Percentiles rank a stretch among this genome's conserved stretches.
These are phyloP conservation scores for Ladona fulva DNA, from an alignment of 1,140 invertebrate genomes.

Conservation along the genomic window DNA sequence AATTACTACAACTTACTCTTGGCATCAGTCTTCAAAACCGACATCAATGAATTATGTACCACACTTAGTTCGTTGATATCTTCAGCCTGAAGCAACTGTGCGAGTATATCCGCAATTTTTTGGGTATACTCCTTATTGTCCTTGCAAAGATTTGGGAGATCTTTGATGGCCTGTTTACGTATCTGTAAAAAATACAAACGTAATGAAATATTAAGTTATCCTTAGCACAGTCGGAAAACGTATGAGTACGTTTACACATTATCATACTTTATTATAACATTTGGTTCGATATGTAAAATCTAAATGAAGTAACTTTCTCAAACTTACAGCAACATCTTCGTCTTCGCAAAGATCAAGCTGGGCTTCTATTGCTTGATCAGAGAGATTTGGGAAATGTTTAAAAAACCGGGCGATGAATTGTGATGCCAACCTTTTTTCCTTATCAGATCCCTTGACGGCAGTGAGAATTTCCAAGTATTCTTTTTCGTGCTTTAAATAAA, in stretches of 20 bases:
- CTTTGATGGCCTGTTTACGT: constrained; percentile 90
- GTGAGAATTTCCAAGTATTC: constrained; percentile 81
- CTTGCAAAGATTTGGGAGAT: constrained; percentile 79
- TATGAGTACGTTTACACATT: too few species aligned
- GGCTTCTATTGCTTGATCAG: constrained; percentile 80
- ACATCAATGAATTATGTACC: constrained; percentile 61
- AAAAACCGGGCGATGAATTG: constrained; percentile 94
- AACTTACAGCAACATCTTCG: constrained; percentile 77
- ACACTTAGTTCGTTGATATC: constrained; percentile 69
- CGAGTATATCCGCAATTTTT: constrained; percentile 84
- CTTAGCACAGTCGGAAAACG: too few species aligned
- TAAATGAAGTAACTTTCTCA: not conserved
- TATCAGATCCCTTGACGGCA: constrained; percentile 72
- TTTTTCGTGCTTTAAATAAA: constrained; percentile 67
- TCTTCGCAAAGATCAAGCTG: constrained; percentile 93
- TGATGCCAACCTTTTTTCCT: constrained; percentile 86
- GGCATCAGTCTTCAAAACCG: constrained; percentile 51
- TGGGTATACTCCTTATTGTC: constrained; percentile 72
- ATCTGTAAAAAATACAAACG: constrained; percentile 51
- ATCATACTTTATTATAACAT: too few species aligned
- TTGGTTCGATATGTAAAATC: too few species aligned
- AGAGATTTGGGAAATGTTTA: constrained; percentile 77
- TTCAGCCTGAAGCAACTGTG: constrained; percentile 80
- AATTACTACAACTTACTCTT: constrained; percentile 48
- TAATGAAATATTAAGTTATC: too few species aligned